Conservation (phyloP, 2,113 vertebrate genomes). For the Hyperopisus bebe region DNA sequence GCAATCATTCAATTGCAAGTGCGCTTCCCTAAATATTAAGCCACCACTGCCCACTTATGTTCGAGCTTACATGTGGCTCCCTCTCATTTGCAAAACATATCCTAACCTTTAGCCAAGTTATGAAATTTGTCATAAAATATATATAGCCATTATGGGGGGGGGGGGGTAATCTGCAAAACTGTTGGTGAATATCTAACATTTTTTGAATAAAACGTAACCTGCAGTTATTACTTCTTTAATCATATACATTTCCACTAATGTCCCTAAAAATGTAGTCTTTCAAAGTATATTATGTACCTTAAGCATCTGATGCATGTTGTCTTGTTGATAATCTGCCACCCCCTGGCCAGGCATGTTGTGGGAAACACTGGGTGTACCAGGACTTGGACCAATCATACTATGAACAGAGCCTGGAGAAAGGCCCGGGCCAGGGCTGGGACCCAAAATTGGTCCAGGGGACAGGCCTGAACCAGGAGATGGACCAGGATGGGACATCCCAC, state of each 20-base stretch:
- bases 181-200: background rate
- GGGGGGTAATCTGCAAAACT: background rate
- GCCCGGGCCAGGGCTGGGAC: constrained; percentile 91
- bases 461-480: constrained; percentile 89
- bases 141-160: background rate
- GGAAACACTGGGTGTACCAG: constrained; percentile 80
- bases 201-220: background rate
- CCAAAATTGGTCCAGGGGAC: constrained; percentile 93
- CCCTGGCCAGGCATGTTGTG: constrained; percentile 78
- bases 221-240: background rate
- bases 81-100: background rate
- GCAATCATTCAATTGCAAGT: too few species aligned
- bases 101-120: background rate
- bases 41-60: too few species aligned
- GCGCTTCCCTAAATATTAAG: too few species aligned
- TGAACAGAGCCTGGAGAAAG: constrained; percentile 93
- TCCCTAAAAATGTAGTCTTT: background rate
- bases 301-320: constrained; percentile 83
- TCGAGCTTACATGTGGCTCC: too few species aligned
- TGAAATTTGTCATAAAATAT: background rate
- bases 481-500: constrained; percentile 89
- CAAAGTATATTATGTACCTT: constrained; percentile 67
- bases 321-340: constrained; percentile 79
- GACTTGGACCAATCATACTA: constrained; percentile 97
- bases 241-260: background rate